A percentile compares a stretch with the other conserved stretches of the same genome.
Conservation (phyloP, 2,113 vertebrate genomes). For the Platanista minor region DNA sequence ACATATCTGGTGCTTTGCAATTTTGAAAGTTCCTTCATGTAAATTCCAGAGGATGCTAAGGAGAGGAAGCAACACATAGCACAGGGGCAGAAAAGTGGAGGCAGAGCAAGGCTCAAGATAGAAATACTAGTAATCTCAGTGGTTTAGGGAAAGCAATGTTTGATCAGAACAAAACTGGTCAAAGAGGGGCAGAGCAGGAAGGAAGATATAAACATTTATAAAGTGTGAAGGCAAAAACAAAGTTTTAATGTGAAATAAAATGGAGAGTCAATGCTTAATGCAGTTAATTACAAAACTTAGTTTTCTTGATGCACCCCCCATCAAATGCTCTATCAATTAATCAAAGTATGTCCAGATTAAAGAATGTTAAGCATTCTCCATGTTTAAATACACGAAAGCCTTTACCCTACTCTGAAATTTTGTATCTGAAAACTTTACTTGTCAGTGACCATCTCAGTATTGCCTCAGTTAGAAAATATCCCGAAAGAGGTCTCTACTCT, state of each 20-base stretch:
- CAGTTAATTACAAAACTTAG: neutral
- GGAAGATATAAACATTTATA: neutral
- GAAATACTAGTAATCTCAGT: neutral
- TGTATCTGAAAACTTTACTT: neutral
- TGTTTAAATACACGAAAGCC: neutral
- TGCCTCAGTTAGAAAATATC: neutral
- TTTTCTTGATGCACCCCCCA: neutral
- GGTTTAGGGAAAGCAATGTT: neutral
- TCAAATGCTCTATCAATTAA: neutral
- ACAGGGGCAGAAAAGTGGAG: neutral
- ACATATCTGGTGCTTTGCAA: neutral
- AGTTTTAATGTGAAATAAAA: conserved; percentile 8
- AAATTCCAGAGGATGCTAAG: neutral
- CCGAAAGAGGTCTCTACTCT: neutral
- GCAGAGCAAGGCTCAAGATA: rapidly evolving
- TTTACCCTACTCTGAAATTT: neutral
- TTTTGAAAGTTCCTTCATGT: neutral
- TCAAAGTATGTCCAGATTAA: neutral
- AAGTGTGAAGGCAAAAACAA: neutral
- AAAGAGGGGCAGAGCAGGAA: neutral
- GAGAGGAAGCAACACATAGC: neutral
- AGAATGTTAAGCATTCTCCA: neutral
- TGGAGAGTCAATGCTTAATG: neutral
- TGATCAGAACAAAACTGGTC: neutral
- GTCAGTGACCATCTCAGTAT: neutral